These are phyloP conservation scores for Apotomis turbidana DNA, from an alignment of 2,888 invertebrate species.

Conservation along the genomic window DNA sequence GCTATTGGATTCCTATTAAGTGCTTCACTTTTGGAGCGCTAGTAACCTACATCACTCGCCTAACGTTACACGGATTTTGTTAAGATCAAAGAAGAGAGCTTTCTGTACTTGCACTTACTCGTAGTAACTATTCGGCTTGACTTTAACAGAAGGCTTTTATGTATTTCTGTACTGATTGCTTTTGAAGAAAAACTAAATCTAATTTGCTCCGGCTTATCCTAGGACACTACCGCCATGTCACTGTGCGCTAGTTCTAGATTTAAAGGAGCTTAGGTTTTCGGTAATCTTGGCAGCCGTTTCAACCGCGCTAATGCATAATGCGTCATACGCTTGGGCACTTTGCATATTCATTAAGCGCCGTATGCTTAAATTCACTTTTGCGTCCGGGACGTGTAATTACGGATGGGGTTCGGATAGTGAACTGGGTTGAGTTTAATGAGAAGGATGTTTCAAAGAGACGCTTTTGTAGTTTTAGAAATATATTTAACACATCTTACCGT, in stretches of 20 bases:
- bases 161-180: too few species aligned
- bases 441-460: not conserved
- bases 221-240: too few species aligned
- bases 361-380: slow-evolving; percentile 31
- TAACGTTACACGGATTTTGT: too few species aligned
- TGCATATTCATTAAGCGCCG: slow-evolving; percentile 27
- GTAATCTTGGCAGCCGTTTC: not conserved
- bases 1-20: too few species aligned
- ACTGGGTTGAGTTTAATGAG: slow-evolving; percentile 4
- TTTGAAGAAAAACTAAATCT: too few species aligned
- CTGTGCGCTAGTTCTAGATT: not conserved
- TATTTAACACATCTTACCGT: not conserved
- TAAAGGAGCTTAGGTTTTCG: not conserved
- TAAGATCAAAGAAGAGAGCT: too few species aligned
- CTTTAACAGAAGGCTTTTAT: too few species aligned
- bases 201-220: too few species aligned
- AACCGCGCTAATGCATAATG: slow-evolving; percentile 10
- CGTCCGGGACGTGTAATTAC: slow-evolving; percentile 31
- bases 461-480: not conserved
- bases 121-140: too few species aligned
- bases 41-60: too few species aligned
- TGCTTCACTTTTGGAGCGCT: too few species aligned
- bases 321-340: slow-evolving; percentile 12
- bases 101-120: too few species aligned
- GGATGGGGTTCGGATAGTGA: slow-evolving; percentile 19